Evolutionary conservation across 2,797 vertebrate species (phyloP).

Genomic region (Tragopan temminckii): DNA sequence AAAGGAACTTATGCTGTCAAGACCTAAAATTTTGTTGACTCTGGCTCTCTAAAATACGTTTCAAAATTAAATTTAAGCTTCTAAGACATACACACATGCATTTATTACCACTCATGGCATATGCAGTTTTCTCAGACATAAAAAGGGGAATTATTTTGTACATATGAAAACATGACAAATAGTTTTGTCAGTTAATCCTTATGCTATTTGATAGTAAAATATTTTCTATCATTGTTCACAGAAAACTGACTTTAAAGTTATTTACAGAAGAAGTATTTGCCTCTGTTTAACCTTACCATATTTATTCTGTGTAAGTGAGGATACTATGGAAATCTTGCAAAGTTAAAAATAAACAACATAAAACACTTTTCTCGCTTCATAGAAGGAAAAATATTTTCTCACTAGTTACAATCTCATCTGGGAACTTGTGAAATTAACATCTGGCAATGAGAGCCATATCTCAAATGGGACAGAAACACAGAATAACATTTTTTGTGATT

Average conservation of each 20-base stretch:
- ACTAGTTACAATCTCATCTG: not conserved
- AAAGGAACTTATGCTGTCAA: not conserved
- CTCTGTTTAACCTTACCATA: not conserved
- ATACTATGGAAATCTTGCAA: not conserved
- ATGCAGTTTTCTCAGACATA: not conserved
- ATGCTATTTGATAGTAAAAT: not conserved
- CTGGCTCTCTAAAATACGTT: not conserved
- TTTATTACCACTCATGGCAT: not conserved
- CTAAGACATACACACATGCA: fast-evolving
- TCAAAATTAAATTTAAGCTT: not conserved
- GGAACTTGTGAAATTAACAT: not conserved
- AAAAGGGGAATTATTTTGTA: not conserved
- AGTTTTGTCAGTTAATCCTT: not conserved
- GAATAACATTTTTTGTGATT: not conserved
- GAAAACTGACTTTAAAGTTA: not conserved
- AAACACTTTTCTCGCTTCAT: not conserved
- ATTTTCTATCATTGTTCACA: not conserved
- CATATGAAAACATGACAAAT: not conserved
- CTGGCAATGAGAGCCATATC: not conserved
- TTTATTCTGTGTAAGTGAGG: not conserved
- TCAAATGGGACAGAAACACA: not conserved
- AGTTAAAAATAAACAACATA: not conserved
- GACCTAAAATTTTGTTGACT: not conserved
- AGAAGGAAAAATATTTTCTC: not conserved
- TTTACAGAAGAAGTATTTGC: not conserved